Percentiles rank a stretch among this genome's conserved stretches.
Conservation (phyloP, 2,888 invertebrate species). For the Isotomurus palustris region DNA sequence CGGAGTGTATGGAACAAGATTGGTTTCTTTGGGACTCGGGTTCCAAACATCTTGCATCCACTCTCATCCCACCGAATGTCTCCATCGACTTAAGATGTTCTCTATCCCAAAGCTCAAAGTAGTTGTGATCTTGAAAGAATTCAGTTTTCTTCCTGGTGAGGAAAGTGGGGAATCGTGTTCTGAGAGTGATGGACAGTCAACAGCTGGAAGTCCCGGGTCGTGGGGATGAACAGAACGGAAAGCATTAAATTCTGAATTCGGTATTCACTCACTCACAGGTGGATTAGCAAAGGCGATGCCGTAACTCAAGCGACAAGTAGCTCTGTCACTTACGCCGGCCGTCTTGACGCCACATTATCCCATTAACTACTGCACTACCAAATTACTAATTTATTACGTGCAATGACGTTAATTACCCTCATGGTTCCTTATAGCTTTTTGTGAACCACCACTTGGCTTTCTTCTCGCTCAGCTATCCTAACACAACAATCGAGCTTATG, state of each 20-base stretch:
- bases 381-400: too few species aligned
- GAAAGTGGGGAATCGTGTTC: constrained; percentile 33
- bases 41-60: too few species aligned
- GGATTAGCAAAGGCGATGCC: constrained; percentile 33
- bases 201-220: constrained; percentile 34
- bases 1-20: too few species aligned
- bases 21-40: too few species aligned
- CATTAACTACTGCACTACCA: background rate
- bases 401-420: too few species aligned
- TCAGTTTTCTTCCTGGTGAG: background rate
- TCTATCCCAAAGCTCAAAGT: background rate
- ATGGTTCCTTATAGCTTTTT: too few species aligned
- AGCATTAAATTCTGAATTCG: constrained; percentile 33
- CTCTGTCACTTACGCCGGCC: constrained; percentile 24
- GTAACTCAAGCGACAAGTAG: constrained; percentile 38
- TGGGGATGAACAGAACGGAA: constrained; percentile 17
- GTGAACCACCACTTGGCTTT: background rate
- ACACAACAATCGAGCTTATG: too few species aligned
- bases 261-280: constrained; percentile 35
- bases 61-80: background rate
- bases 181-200: constrained; percentile 38
- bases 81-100: background rate
- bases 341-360: constrained; percentile 5
- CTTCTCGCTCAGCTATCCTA: background rate
- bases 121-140: constrained; percentile 7